Percentiles rank a stretch among this genome's conserved stretches.
Conservation (phyloP, 2,888 invertebrate species). For the Eubasilissa splendida region DNA sequence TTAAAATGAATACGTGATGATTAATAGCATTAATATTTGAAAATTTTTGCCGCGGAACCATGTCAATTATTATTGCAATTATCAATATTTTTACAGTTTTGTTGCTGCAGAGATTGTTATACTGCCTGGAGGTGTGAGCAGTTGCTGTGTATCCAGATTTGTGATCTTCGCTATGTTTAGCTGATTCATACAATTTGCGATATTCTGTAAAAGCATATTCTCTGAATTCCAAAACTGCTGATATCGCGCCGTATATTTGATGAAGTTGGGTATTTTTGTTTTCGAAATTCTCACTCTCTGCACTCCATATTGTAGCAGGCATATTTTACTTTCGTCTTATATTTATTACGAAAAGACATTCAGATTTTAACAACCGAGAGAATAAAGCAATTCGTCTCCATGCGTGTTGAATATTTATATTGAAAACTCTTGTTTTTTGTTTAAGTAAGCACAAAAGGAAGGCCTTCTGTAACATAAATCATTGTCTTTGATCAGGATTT, state of each 20-base stretch:
- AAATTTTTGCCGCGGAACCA: too few relatives aligned
- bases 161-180: too few relatives aligned
- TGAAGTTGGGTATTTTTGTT: conserved; percentile 26
- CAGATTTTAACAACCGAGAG: conserved; percentile 21
- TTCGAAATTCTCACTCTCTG: not conserved
- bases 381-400: conserved; percentile 18
- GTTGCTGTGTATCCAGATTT: too few relatives aligned
- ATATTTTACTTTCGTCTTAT: conserved; percentile 34
- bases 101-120: too few relatives aligned
- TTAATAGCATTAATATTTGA: too few relatives aligned
- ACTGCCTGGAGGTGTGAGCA: too few relatives aligned
- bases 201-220: not conserved
- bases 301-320: not conserved
- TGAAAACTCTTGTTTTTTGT: conserved; percentile 34
- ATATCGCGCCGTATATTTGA: conserved; percentile 38
- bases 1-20: too few relatives aligned
- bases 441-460: conserved; percentile 23
- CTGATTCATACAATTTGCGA: too few relatives aligned
- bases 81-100: too few relatives aligned
- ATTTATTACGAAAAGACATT: conserved; percentile 4
- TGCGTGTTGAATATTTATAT: conserved; percentile 40
- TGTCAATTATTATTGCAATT: too few relatives aligned
- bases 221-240: conserved; percentile 29
- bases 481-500: conserved; percentile 24
- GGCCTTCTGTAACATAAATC: conserved; percentile 29